Evolutionary conservation across 2,113 vertebrate genomes (phyloP).

Genomic region (Dolichotis patagonum): DNA sequence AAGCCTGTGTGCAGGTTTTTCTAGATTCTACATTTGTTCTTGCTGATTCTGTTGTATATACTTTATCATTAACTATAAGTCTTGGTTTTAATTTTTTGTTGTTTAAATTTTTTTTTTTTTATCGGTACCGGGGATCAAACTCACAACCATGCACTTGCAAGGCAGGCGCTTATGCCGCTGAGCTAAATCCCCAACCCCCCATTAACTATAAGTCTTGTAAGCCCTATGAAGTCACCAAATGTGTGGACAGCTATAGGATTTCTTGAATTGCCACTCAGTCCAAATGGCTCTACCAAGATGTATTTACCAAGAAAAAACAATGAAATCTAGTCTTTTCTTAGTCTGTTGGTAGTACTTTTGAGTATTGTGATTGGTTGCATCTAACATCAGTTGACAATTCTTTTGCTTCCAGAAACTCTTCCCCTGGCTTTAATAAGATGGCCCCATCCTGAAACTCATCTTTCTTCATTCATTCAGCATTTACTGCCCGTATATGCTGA

Average conservation of each 20-base stretch:
- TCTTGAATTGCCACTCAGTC: neutral
- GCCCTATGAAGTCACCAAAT: neutral
- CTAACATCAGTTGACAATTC: neutral
- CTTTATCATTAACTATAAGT: neutral
- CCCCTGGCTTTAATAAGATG: neutral
- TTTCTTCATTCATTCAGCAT: neutral
- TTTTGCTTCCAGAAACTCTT: conserved; percentile 16
- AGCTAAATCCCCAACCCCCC: too few species aligned
- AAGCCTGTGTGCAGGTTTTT: neutral
- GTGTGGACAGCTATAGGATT: neutral
- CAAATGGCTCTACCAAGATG: neutral
- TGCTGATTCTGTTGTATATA: neutral
- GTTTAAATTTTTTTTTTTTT: too few species aligned
- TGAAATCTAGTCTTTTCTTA: neutral
- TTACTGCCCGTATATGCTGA: neutral
- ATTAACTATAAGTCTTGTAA: neutral
- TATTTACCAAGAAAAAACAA: neutral
- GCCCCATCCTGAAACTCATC: neutral
- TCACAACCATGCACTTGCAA: too few species aligned
- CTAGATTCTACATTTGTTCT: neutral
- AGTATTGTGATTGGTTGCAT: neutral
- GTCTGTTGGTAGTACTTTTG: neutral
- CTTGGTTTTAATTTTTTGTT: too few species aligned
- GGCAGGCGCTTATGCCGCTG: too few species aligned
- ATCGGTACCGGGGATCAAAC: too few species aligned